Evolutionary conservation across 1,140 invertebrate species (phyloP), one percentile per base, ranked within the genome.

Genomic region (Leptinotarsa undecemlineata): DNA sequence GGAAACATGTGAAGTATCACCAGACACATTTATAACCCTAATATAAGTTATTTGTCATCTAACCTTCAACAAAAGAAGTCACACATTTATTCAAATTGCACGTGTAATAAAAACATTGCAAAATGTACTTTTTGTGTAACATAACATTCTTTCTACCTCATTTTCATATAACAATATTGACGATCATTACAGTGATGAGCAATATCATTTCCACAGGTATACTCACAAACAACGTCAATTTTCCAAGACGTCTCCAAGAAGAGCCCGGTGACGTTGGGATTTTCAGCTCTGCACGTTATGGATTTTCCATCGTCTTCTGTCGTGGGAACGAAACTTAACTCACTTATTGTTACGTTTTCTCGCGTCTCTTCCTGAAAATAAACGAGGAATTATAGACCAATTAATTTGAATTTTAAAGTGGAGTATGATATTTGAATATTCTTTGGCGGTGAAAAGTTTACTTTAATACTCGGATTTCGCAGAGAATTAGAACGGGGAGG

Each of bases 221-320:
- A 94, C 94, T 95, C 87, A 96, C 95, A 96, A 73, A 95, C 93
- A 79, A 96, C 94, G 86, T 92, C 91, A 79, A 96, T 91, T 82
- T 91, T 93, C 92, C 94, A 95, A 68, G 92, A 91, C 74, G 93
- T 92, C 84, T 96, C 94, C 73, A 95, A 85, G 81, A 89, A 92
- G 72, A 94, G 89, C 60, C 92, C 91, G 57, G 92, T 93, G 68
- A 95, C 91, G 86, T 93, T 93, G 48, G 94, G 93, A 88, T 96
- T 96, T 87, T 96, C 94, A 64, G 94, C 93, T 72, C 93, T 88
- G 85, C 95, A 96, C 69, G 93, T 95, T 85, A 96, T 90, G 86
- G 92, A 92, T 86, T 94, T 94, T 67, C 93, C 94, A 82, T 95
- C 93, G 86, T 96, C 95, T 76, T 94, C 94, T 69, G 93, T 92